A percentile compares a stretch with the other conserved stretches of the same genome.
Conservation (phyloP, 2,888 invertebrate species). For the Folsomia candida region DNA sequence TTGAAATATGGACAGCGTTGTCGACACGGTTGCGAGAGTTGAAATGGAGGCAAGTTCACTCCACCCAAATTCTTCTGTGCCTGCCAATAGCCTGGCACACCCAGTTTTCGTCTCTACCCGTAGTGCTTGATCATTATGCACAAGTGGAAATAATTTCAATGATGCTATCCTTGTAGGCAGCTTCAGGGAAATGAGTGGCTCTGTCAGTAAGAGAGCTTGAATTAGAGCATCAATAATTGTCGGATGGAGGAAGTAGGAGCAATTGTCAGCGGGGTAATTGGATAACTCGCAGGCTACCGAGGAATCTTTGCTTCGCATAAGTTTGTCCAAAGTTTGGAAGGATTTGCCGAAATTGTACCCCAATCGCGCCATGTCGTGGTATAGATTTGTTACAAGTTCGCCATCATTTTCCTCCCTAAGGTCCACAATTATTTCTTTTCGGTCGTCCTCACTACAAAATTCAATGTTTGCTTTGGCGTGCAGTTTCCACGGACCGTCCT, state of each 20-base stretch:
- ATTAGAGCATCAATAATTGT: conserved; percentile 6
- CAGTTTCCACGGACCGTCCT: not conserved
- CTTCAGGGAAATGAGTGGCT: not conserved
- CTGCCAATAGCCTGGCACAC: not conserved
- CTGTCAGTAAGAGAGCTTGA: not conserved
- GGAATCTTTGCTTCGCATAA: not conserved
- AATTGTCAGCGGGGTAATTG: not conserved
- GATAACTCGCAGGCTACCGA: not conserved
- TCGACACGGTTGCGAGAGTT: not conserved
- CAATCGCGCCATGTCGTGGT: not conserved
- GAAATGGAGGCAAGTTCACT: not conserved
- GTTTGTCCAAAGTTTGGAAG: not conserved
- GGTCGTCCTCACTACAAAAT: not conserved
- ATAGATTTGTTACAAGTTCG: not conserved
- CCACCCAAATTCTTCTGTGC: not conserved
- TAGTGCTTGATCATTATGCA: not conserved
- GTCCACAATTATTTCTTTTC: not conserved
- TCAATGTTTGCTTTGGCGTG: not conserved
- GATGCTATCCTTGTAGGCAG: not conserved
- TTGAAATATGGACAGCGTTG: not conserved
- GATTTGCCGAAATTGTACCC: not conserved
- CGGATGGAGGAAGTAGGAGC: conserved; percentile 4
- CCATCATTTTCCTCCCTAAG: not conserved
- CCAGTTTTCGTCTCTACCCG: not conserved
- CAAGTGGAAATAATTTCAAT: not conserved